Percentiles rank a stretch among this genome's conserved stretches.
Evolutionary conservation across 2,113 vertebrate species (phyloP).

Genomic region (Cyanoliseus patagonus): DNA sequence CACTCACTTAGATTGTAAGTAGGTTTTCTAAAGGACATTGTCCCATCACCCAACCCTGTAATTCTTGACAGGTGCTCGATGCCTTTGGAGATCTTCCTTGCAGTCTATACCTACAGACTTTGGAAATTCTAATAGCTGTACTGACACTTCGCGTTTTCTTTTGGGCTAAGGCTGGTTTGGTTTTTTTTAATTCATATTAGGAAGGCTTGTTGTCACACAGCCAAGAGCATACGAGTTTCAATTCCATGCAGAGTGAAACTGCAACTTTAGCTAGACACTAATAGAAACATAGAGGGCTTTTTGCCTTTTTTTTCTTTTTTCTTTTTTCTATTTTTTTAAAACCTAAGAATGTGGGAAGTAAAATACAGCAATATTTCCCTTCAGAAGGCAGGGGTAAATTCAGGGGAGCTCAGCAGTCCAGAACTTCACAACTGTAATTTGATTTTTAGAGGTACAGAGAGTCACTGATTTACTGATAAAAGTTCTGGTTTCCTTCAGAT

Average conservation of each 20-base stretch:
- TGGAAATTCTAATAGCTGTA: neutral
- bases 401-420: neutral
- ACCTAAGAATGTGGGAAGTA: neutral
- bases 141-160: neutral
- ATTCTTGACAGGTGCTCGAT: neutral
- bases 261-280: neutral
- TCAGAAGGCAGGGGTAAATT: neutral
- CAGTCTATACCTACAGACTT: neutral
- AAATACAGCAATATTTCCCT: neutral
- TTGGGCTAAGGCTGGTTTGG: neutral
- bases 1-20: neutral
- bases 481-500: neutral
- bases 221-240: constrained; percentile 66
- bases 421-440: neutral
- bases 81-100: neutral
- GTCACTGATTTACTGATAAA: neutral
- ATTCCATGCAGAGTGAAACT: constrained; percentile 72
- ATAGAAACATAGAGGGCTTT: rapidly evolving
- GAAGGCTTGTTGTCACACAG: neutral
- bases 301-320: neutral
- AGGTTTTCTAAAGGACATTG: neutral
- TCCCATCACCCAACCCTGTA: neutral
- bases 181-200: neutral
- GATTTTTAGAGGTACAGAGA: neutral
- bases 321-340: neutral